These are phyloP conservation scores for Litoditis marina DNA, from an alignment of 2,888 invertebrate species.

Conservation along the genomic window DNA sequence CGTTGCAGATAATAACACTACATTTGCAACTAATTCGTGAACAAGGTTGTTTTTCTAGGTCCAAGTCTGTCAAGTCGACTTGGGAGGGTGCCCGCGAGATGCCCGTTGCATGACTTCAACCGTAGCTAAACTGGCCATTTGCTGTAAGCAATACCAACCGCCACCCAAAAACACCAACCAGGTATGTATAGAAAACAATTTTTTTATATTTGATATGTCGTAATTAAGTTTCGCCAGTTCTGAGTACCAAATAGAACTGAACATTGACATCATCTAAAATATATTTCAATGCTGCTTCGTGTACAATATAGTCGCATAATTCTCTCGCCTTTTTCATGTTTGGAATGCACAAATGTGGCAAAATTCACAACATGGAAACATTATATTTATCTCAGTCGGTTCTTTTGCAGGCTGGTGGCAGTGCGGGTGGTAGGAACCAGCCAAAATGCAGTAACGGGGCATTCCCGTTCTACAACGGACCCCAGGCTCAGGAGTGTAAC, in stretches of 20 bases:
- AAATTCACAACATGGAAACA: too few relatives aligned
- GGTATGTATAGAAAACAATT: constrained; percentile 2
- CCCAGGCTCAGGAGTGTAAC: constrained; percentile 47
- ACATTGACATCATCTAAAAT: too few relatives aligned
- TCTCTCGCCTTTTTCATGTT: too few relatives aligned
- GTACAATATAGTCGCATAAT: too few relatives aligned
- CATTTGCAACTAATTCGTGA: background rate
- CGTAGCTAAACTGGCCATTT: constrained; percentile 42
- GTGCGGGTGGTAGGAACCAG: constrained; percentile 1
- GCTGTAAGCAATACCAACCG: constrained; percentile 44
- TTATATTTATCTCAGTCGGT: too few relatives aligned
- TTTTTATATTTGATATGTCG: too few relatives aligned
- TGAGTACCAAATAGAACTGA: too few relatives aligned
- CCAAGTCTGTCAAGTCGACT: constrained; percentile 43
- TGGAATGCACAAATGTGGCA: too few relatives aligned
- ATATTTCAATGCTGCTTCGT: too few relatives aligned
- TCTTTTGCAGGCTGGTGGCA: too few relatives aligned
- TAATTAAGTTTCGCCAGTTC: too few relatives aligned
- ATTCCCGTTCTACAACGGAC: constrained; percentile 20
- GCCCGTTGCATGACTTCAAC: constrained; percentile 45
- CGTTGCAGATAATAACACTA: background rate
- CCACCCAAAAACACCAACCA: constrained; percentile 19
- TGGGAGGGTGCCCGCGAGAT: constrained; percentile 42
- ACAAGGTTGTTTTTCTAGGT: constrained; percentile 21
- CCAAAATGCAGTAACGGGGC: constrained; percentile 36